Percentiles rank a stretch among this genome's conserved stretches.
Evolutionary conservation across 2,888 invertebrate species (phyloP).

Genomic region (Leptothorax acervorum): DNA sequence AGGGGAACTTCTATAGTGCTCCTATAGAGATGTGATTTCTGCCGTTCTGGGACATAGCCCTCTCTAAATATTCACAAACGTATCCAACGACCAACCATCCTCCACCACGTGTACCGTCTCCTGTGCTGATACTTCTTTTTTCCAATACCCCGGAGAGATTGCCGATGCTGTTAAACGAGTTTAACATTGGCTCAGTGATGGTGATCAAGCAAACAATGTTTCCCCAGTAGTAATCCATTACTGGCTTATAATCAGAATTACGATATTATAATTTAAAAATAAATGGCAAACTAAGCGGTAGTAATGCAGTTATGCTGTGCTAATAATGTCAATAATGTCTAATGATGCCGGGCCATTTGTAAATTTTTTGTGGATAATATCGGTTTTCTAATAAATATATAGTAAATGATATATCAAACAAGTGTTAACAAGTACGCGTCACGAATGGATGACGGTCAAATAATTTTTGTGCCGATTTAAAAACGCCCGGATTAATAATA

Average conservation of each 20-base stretch:
- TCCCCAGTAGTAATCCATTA: constrained; percentile 3
- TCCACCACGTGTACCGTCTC: not conserved
- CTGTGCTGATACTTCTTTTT: constrained; percentile 17
- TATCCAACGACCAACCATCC: not conserved
- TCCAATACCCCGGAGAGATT: constrained; percentile 25
- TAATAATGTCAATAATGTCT: not conserved
- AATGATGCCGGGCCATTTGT: not conserved
- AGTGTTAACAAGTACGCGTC: not conserved
- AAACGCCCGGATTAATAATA: constrained; percentile 22
- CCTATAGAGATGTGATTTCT: constrained; percentile 71
- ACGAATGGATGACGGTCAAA: not conserved
- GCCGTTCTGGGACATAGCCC: constrained; percentile 56
- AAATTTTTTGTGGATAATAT: not conserved
- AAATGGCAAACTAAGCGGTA: not conserved
- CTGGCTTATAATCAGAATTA: constrained; percentile 1
- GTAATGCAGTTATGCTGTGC: not conserved
- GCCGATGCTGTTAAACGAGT: constrained; percentile 22
- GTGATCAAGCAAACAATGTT: not conserved
- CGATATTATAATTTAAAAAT: not conserved
- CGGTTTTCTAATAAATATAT: not conserved
- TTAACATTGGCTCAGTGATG: not conserved
- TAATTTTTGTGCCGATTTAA: not conserved
- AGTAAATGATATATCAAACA: not conserved
- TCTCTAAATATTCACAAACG: constrained; percentile 51
- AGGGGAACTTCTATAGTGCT: constrained; percentile 62